Conservation (phyloP, 2,888 invertebrate species). For the Drosophila lutescens region DNA sequence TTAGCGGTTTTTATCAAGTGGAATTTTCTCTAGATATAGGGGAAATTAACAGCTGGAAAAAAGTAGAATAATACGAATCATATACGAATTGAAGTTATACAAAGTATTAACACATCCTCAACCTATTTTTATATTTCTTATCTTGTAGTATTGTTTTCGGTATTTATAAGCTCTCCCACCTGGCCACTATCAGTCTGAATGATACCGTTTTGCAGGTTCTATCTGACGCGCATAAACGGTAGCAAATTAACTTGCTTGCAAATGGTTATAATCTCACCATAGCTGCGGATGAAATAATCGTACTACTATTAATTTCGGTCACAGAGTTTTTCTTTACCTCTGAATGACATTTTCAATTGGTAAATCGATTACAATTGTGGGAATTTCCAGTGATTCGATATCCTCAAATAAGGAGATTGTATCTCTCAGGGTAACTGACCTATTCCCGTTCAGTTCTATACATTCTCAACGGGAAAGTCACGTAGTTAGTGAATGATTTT, state of each 20-base stretch:
- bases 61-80: neutral
- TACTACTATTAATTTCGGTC: slow-evolving; percentile 5
- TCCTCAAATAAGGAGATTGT: slow-evolving; percentile 7
- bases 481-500: slow-evolving; percentile 45
- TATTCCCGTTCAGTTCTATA: slow-evolving; percentile 22
- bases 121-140: slow-evolving; percentile 19
- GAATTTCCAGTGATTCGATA: slow-evolving; percentile 14
- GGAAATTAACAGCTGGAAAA: neutral
- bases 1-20: slow-evolving; percentile 22
- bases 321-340: too few relatives aligned
- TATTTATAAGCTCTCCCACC: slow-evolving; percentile 27
- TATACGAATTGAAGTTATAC: too few relatives aligned
- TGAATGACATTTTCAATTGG: slow-evolving; percentile 18
- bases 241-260: slow-evolving; percentile 15
- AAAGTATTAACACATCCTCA: neutral
- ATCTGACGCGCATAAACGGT: slow-evolving; percentile 25
- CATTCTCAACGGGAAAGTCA: slow-evolving; percentile 16
- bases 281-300: slow-evolving; percentile 15
- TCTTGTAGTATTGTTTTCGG: slow-evolving; percentile 16
- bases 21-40: neutral
- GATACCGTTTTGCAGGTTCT: slow-evolving; percentile 11
- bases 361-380: slow-evolving; percentile 10
- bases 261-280: slow-evolving; percentile 8
- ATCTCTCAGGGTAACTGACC: slow-evolving; percentile 35
- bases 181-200: slow-evolving; percentile 28